A percentile compares a stretch with the other conserved stretches of the same genome.
Evolutionary conservation across 2,797 vertebrate genomes (phyloP).

Genomic region (Sciurus carolinensis): DNA sequence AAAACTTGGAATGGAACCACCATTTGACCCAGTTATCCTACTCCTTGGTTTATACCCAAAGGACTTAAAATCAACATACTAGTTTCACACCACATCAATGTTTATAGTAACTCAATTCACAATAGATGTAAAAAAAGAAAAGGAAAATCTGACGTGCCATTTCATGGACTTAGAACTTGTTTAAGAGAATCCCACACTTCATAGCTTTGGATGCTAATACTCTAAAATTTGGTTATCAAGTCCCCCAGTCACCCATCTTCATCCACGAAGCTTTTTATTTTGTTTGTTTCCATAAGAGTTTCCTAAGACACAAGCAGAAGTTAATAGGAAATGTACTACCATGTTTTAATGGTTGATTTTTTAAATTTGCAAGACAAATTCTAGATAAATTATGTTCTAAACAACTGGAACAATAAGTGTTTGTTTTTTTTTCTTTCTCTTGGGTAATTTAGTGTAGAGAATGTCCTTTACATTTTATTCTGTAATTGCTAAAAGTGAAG

Average conservation of each 20-base stretch:
- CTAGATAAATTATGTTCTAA: not conserved
- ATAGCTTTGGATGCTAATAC: not conserved
- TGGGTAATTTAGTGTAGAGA: not conserved
- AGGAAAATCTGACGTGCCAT: not conserved
- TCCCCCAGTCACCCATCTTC: slow-evolving; percentile 63
- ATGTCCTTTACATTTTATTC: not conserved
- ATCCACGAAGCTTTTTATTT: slow-evolving; percentile 52
- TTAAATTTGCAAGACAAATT: slow-evolving; percentile 52
- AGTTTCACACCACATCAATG: too few species aligned
- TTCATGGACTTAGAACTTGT: not conserved
- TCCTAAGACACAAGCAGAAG: slow-evolving; percentile 23
- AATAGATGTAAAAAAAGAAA: not conserved
- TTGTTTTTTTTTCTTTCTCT: not conserved
- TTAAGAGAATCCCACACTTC: not conserved
- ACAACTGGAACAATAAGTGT: not conserved
- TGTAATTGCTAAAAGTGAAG: not conserved
- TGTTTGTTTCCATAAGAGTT: slow-evolving; percentile 60
- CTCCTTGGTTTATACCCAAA: too few species aligned
- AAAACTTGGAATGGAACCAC: too few species aligned
- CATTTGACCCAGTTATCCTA: too few species aligned
- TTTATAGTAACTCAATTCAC: too few species aligned
- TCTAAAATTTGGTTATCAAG: not conserved
- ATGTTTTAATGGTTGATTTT: slow-evolving; percentile 71
- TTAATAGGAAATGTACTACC: not conserved
- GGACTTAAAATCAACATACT: too few species aligned